These are phyloP conservation scores for Dysmachus trigonus DNA, from an alignment of 2,888 invertebrate species.

Conservation along the genomic window DNA sequence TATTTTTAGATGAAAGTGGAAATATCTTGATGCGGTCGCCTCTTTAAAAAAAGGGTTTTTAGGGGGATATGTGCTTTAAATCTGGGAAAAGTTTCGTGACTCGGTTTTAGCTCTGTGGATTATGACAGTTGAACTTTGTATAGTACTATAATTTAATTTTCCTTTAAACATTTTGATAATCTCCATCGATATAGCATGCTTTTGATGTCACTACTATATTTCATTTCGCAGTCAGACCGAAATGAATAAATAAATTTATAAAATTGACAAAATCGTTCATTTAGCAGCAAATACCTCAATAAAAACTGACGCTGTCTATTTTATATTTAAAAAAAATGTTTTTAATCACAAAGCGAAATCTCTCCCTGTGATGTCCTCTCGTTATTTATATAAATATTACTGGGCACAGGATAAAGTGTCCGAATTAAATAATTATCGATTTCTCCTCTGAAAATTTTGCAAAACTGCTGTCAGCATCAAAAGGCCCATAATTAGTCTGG, in stretches of 20 bases:
- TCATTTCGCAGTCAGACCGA: neutral
- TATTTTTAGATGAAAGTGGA: neutral
- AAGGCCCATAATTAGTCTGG: constrained; percentile 5
- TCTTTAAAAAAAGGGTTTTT: neutral
- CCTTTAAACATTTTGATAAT: neutral
- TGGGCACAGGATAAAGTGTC: neutral
- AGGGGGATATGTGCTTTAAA: neutral
- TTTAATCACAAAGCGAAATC: constrained; percentile 8
- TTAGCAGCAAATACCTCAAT: neutral
- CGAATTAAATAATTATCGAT: constrained; percentile 23
- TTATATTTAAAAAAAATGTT: neutral
- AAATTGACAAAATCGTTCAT: neutral
- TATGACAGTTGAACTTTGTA: neutral
- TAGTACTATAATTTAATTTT: neutral
- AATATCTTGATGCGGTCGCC: neutral
- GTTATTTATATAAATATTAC: neutral
- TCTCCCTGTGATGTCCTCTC: neutral
- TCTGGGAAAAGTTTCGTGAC: neutral
- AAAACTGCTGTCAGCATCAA: neutral
- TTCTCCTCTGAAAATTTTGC: neutral
- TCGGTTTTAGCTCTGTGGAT: neutral
- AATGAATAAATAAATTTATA: neutral
- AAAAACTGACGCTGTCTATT: neutral
- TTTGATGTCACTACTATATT: neutral
- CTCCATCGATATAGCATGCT: neutral